Base-by-base conservation (phyloP, 2,797 vertebrate genomes). In the Numenius phaeopus region DNA sequence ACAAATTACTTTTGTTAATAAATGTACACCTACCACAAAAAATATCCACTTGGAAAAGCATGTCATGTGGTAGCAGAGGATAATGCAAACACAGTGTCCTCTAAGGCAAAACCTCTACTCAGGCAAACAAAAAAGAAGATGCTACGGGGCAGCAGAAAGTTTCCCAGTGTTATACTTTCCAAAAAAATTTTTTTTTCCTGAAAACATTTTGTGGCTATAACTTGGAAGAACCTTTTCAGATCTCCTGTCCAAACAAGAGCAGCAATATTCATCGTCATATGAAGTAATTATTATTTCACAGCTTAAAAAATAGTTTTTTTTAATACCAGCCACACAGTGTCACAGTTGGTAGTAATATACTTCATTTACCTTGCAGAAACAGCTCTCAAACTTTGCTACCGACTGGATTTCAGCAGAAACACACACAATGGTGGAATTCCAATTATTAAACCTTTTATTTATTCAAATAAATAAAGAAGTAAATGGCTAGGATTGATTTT, bases 361-460 rank as follows among this genome's bases (percentile, higher is more conserved):
- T 30, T 61, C 11, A 54, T 5, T 44, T 69, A 78, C 18, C 15
- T 27, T 44, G 24, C 34, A 91, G 34, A 82, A 84, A 67, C 10
- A 87, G 12, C 14, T 30, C 18, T 72, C 18, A 66, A 55, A 71
- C 10, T 52, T 76, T 8, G 32, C 58, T 50, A 44, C 14, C 4
- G 4, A 62, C 11, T 27, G 10, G 21, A 72, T 70, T 87, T 87
- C 55, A 92, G 50, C 58, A 95, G 72, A 97, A 81, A 87, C 27
- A 80, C 42, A 84, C 19, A 47, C 46, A 70, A 64, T 1, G 1
- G 37, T 26, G 12, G 54, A 81, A 94, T 67, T 84, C 24, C 77
- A 77, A 30, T 94, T 85, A 87, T 17, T 55, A 79, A n/a, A 80
- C 72, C 3, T 62, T 92, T 88, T 90, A 84, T 95, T 96, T 67